Conservation (phyloP, 2,797 vertebrate species). For the Lepus townsendii region DNA sequence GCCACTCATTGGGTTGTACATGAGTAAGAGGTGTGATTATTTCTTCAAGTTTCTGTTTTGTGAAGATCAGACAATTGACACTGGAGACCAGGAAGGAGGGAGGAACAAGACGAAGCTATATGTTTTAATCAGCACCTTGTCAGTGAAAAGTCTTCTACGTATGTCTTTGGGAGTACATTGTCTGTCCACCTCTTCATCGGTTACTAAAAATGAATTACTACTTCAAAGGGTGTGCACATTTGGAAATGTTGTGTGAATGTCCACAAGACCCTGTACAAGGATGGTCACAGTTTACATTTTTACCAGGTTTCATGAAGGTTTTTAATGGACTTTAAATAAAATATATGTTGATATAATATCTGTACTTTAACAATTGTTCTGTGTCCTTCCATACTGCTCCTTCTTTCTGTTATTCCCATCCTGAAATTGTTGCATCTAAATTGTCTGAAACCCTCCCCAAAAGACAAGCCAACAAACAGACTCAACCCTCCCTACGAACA, state of each 20-base stretch:
- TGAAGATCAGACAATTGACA: neutral
- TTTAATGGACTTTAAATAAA: neutral
- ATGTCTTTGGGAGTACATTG: neutral
- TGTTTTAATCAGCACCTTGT: neutral
- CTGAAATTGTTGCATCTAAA: neutral
- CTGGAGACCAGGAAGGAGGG: neutral
- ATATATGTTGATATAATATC: neutral
- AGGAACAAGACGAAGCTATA: accelerated
- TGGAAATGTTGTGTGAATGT: accelerated
- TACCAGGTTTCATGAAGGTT: neutral
- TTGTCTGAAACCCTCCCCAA: neutral
- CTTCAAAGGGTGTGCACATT: neutral
- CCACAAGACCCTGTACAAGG: neutral
- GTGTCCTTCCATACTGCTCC: accelerated
- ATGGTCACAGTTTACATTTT: neutral
- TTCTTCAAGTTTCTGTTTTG: neutral
- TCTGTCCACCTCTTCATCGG: neutral
- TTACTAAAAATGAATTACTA: neutral
- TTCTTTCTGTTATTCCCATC: neutral
- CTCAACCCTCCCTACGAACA: accelerated
- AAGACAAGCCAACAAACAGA: neutral
- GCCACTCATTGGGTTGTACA: neutral
- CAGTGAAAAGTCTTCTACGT: neutral
- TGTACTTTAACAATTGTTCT: neutral
- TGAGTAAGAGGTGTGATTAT: accelerated